Base-by-base conservation (phyloP, 2,888 invertebrate genomes). In the Dicyrtoma fusca region DNA sequence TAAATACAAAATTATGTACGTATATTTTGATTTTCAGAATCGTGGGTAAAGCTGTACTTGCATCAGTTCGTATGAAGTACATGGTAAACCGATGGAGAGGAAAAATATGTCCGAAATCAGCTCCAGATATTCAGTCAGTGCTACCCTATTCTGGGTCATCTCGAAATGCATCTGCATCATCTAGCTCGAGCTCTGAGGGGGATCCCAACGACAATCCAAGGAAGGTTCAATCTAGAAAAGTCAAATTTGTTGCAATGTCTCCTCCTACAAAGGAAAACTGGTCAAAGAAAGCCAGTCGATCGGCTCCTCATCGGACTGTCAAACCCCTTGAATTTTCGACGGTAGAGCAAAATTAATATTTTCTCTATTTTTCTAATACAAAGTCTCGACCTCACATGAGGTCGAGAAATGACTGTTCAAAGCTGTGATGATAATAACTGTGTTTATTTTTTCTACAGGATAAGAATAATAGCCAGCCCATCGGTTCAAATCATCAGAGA, bases 51-150 rank as follows among this genome's bases (percentile, higher is more conserved):
- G 85, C 86, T 14, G 83, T 90, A 4, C 85, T 90, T 49, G 88
- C 89, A 51, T 84, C 89, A 64, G 83, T 86, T 51, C 84, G 91
- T 71, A 90, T 91, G 88, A 88, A 88, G 79, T 90, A 86, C 83
- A 84, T 90, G 76, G 88, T 89, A 2, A 83, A 85, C 69, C 84
- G 88, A 51, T 90, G 90, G 90, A 86, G 86, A 74, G 87, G 86
- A 2, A 89, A 88, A 26, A 19, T 42, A 13, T 11, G 26, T 21
- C 68, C 57, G 8, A 23, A 49, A n/a, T 65, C 65, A 21, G 47
- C 47, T 44, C 64, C 64, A 11, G 13, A 61, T 34, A 26, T 61
- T n/a, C 25, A 34, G 1, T 4, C n/a, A 10, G 17, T n/a, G n/a
- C n/a, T n/a, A 13, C 25, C 61, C 11, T 17, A n/a, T 10, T 63